Evolutionary conservation across 2,797 vertebrate genomes (phyloP), one percentile per base, ranked within the genome.

Genomic region (Molossus molossus): DNA sequence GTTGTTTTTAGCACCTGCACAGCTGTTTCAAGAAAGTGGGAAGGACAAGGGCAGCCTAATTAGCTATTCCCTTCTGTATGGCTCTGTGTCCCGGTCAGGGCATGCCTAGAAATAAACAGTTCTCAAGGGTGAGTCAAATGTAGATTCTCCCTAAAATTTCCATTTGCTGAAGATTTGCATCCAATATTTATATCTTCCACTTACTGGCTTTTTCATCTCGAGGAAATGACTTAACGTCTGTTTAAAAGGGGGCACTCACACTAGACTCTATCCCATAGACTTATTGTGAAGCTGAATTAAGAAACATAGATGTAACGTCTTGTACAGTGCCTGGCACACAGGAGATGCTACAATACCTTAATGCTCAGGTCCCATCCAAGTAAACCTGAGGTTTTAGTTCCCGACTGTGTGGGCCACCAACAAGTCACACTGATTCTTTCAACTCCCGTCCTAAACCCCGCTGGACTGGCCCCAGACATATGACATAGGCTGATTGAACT

Each of bases 381-480:
- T 2, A 48, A 80, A 80, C 72, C 64, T 1, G 25, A 85, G 79
- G 12, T 18, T 25, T 89, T 15, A 48, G 81, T 73, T 18, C n/a
- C 94, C 76, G 96, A 82, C 95, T 97, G 96, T 97, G 97, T 95
- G 94, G 94, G 92, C 91, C 88, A 76, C 69, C 11, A 37, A 83
- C 55, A 75, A 87, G 9, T 57, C 93, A 87, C 83, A 91, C n/a
- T 33, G 89, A 40, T 86, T 91, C 94, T 94, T 97, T 94, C 88
- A 96, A 69, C 72, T 89, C 65, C 27, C 70, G 90, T 84, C 84
- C 94, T 84, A 89, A 95, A 91, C 80, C 76, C 37, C 0, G 82
- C n/a, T 97, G 97, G 97, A 95, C 81, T 23, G 53, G 84, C 53
- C 96, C 97, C 97, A 97, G 97, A 96, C 73, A 58, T 85, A 77